Conservation (phyloP, 2,797 vertebrate genomes). For the Botia kubotai region DNA sequence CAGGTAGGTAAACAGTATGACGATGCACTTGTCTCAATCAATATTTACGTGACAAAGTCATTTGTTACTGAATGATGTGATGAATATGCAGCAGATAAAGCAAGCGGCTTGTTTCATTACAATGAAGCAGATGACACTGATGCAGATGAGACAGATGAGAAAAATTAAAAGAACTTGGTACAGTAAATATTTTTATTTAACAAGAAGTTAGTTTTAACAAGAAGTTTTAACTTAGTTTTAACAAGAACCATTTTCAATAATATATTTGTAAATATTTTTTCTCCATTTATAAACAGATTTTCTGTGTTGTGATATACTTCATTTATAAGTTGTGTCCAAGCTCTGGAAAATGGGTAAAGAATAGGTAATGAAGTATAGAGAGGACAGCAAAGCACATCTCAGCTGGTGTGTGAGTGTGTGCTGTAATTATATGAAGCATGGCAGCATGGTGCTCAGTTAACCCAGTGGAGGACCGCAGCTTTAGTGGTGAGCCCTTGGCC, state of each 20-base stretch:
- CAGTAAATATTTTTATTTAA: too few relatives aligned
- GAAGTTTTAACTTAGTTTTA: too few relatives aligned
- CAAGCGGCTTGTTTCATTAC: neutral
- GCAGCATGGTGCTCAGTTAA: slow-evolving; percentile 52
- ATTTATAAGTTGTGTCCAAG: neutral
- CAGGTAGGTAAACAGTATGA: slow-evolving; percentile 77
- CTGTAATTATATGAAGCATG: slow-evolving; percentile 47
- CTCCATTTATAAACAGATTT: neutral
- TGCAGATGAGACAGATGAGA: neutral
- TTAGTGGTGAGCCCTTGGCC: slow-evolving; percentile 79
- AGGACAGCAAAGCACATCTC: slow-evolving; percentile 12
- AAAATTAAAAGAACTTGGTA: neutral
- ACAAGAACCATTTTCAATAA: too few relatives aligned
- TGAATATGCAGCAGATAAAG: slow-evolving; percentile 66
- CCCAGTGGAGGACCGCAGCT: slow-evolving; percentile 61
- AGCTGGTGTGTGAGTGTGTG: slow-evolving; percentile 40
- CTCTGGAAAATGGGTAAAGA: slow-evolving; percentile 17
- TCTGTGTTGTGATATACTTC: neutral
- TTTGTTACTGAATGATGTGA: slow-evolving; percentile 76
- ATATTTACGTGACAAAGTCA: slow-evolving; percentile 77
- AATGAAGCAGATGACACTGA: too few relatives aligned
- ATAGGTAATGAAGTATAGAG: slow-evolving; percentile 7
- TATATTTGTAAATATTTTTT: too few relatives aligned
- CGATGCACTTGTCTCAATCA: slow-evolving; percentile 74
- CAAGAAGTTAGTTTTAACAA: too few relatives aligned